These are phyloP conservation scores for Agriotes lineatus DNA, from an alignment of 2,888 invertebrate genomes.

Conservation along the genomic window DNA sequence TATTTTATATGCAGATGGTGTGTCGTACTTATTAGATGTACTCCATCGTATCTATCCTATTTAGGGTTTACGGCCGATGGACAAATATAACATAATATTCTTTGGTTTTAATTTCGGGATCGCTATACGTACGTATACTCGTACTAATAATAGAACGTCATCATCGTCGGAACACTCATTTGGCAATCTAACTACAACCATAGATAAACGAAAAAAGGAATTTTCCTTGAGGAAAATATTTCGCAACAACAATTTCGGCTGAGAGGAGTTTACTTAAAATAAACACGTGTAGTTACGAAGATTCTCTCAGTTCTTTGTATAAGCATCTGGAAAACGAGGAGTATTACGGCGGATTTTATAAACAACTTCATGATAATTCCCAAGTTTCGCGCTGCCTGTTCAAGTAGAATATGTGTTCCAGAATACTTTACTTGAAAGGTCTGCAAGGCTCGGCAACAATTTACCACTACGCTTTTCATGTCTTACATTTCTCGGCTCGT, in stretches of 20 bases:
- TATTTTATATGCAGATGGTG: too few relatives aligned
- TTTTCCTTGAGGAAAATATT: too few relatives aligned
- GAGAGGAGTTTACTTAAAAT: neutral
- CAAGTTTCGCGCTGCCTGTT: neutral
- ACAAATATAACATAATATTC: too few relatives aligned
- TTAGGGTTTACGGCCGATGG: too few relatives aligned
- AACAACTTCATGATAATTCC: constrained; percentile 23
- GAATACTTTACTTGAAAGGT: neutral
- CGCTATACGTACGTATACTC: too few relatives aligned
- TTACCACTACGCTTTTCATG: neutral
- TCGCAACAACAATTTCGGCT: neutral
- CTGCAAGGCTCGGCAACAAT: neutral
- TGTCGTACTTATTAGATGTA: too few relatives aligned
- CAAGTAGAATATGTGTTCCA: constrained; percentile 5
- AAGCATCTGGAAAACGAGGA: constrained; percentile 14
- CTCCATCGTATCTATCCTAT: too few relatives aligned
- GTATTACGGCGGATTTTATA: constrained; percentile 25
- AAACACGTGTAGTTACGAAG: constrained; percentile 7
- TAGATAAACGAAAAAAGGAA: too few relatives aligned
- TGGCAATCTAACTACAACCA: too few relatives aligned
- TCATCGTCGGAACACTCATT: too few relatives aligned
- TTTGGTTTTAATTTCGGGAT: too few relatives aligned
- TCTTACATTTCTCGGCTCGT: neutral
- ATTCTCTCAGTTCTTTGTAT: constrained; percentile 5
- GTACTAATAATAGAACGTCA: too few relatives aligned